Conservation (phyloP, 2,113 vertebrate species). For the Romanogobio albipinnatus region DNA sequence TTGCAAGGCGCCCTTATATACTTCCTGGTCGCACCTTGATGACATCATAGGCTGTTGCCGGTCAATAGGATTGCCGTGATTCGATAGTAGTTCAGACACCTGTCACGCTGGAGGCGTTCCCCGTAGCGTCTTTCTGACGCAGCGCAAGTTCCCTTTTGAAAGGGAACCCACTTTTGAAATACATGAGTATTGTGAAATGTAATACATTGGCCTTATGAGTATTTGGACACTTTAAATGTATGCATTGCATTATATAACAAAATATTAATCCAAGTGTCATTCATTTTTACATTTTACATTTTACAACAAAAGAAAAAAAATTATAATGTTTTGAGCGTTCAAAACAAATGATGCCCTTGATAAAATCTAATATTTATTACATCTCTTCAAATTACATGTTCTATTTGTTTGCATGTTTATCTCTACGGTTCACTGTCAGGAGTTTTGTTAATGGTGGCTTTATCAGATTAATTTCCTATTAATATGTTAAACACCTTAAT, state of each 20-base stretch:
- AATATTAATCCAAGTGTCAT: not conserved
- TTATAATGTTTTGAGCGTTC: not conserved
- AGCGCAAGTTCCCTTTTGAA: no score
- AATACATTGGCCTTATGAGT: no score
- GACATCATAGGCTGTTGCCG: no score
- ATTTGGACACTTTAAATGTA: not conserved
- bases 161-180: no score
- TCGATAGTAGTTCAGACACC: no score
- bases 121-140: no score
- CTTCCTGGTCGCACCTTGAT: no score
- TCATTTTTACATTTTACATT: not conserved
- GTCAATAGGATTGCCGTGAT: no score
- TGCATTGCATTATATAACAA: not conserved
- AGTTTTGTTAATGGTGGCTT: slow-evolving; percentile 42
- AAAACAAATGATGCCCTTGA: slow-evolving; percentile 20
- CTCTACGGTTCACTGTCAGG: slow-evolving; percentile 32
- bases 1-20: no score
- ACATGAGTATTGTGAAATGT: no score
- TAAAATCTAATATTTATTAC: slow-evolving; percentile 33
- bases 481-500: slow-evolving; percentile 61
- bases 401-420: slow-evolving; percentile 54
- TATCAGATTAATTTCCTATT: slow-evolving; percentile 61
- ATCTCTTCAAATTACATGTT: slow-evolving; percentile 35
- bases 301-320: not conserved
- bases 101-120: no score